Percentiles rank a stretch among this genome's conserved stretches.
These are phyloP conservation scores for Chrysochloris asiatica DNA, from an alignment of 2,113 vertebrate species.

Conservation along the genomic window DNA sequence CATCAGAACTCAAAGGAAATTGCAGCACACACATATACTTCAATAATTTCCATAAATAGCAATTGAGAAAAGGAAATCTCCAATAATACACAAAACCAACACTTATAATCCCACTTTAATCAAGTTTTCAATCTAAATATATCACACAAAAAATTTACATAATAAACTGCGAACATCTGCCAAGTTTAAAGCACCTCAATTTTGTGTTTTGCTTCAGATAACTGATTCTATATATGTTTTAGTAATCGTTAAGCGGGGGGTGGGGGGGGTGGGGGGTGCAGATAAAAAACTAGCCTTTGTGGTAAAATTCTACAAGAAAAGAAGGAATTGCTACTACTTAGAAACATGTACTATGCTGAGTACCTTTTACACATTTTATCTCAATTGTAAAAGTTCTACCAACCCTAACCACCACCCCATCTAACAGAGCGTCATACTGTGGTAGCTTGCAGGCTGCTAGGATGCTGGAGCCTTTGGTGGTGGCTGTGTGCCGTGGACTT, in stretches of 20 bases:
- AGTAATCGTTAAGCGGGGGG: not conserved
- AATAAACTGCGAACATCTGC: constrained; percentile 78
- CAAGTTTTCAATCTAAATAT: constrained; percentile 81
- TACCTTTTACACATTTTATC: not conserved
- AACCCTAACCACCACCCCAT: not conserved
- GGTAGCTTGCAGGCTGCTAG: not conserved
- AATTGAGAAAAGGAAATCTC: constrained; percentile 80
- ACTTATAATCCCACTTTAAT: constrained; percentile 78
- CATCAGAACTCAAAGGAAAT: constrained; percentile 82
- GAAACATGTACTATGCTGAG: not conserved
- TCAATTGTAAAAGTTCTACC: not conserved
- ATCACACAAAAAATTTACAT: constrained; percentile 77
- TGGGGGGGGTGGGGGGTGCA: not conserved
- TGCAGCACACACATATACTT: constrained; percentile 71
- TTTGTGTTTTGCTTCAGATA: constrained; percentile 22
- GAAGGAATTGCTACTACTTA: not conserved
- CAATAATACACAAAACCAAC: constrained; percentile 71
- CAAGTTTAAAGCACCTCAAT: constrained; percentile 63
- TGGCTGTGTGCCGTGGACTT: too few relatives aligned
- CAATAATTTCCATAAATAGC: constrained; percentile 84
- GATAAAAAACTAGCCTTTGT: fast-evolving
- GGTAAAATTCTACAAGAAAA: not conserved
- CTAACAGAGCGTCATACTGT: not conserved
- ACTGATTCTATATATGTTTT: not conserved
- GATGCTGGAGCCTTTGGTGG: too few relatives aligned